Percentiles rank a stretch among this genome's conserved stretches.
Evolutionary conservation across 2,888 invertebrate genomes (phyloP).

Genomic region (Hypomecis atomaria): DNA sequence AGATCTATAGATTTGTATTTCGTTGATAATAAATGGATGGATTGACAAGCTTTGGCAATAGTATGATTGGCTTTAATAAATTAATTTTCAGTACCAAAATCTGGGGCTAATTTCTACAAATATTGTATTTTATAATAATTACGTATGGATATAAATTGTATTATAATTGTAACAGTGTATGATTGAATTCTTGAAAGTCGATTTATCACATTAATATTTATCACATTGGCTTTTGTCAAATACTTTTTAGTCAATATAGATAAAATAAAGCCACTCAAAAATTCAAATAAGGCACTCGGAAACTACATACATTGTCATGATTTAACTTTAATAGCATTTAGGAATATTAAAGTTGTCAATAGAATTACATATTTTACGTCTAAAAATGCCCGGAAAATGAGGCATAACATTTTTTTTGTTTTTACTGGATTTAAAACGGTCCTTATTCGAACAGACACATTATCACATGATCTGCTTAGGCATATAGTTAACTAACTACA

Average conservation of each 20-base stretch:
- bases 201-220: conserved; percentile 35
- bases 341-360: neutral
- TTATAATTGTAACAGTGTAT: neutral
- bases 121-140: neutral
- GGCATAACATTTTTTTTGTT: neutral
- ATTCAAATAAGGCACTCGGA: conserved; percentile 18
- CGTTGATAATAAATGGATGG: neutral
- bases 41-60: neutral
- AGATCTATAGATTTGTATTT: neutral
- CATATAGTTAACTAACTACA: conserved; percentile 42
- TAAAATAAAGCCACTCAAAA: neutral
- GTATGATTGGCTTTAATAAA: neutral
- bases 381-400: neutral
- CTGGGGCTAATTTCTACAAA: no score
- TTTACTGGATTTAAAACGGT: neutral
- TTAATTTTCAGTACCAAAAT: neutral
- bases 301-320: conserved; percentile 17
- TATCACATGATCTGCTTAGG: conserved; percentile 61
- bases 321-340: neutral
- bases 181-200: conserved; percentile 19
- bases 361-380: neutral
- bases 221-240: conserved; percentile 31
- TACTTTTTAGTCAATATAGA: conserved; percentile 7
- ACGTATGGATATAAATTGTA: neutral
- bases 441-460: conserved; percentile 28